Evolutionary conservation across 2,797 vertebrate genomes (phyloP), one percentile per base, ranked within the genome.

Genomic region (Microcaecilia unicolor): DNA sequence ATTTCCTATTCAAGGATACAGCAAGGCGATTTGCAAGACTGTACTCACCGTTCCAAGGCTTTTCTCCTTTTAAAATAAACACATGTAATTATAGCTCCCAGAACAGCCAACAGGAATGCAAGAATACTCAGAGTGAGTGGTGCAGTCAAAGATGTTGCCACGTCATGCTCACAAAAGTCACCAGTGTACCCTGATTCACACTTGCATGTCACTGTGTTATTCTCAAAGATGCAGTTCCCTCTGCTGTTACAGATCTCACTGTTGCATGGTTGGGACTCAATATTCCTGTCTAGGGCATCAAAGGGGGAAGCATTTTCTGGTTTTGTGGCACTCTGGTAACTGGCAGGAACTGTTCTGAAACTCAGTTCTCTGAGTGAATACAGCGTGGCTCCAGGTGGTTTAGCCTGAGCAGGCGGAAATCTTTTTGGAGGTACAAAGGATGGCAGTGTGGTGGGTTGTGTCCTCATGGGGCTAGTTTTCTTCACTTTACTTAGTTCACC

Each of bases 141-240:
- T 3, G 83, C 4, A 1, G 78, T 64, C 0, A 82, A 2, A 0
- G 75, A 58, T 20, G 72, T 64, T 6, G 64, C 79, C 21, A 79
- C 62, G 0, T 71, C 72, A 17, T 75, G 59, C 7, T 85, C 54
- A 0, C 93, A 98, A 56, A 34, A 65, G 7, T 81, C 36, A 0
- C 90, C 89, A 0, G 2, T 52, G 22, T 91, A 92, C 16, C 85
- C 90, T 48, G 85, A 48, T 3, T 57, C 16, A 1, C 92, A 96
- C 7, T 75, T 56, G 17, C 92, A 96, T 2, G 23, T 70, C 6
- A 76, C 30, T 4, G 4, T 16, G 1, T 31, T 22, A 0, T 72
- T 68, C 26, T 75, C 64, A 0, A 55, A 1, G 14, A 64, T 51
- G 1, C 93, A 93, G 4, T 38, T 33, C 1, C 91, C 90, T 0